These are phyloP conservation scores for Cercopithecus petaurista DNA, from an alignment of 2,797 vertebrate genomes.

Conservation along the genomic window DNA sequence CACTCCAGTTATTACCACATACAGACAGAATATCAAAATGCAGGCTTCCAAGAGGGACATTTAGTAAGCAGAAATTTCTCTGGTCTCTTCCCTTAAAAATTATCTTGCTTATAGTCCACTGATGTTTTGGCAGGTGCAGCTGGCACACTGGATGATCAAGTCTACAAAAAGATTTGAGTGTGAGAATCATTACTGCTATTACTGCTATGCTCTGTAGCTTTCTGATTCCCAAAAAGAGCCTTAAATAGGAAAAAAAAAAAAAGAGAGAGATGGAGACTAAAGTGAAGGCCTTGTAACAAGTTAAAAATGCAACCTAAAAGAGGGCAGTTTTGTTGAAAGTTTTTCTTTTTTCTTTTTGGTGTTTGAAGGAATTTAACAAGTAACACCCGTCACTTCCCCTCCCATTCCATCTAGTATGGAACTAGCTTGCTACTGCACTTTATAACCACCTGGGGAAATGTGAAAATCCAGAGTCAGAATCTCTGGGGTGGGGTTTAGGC, in stretches of 20 bases:
- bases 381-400: not conserved
- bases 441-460: not conserved
- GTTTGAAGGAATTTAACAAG: conserved; percentile 1
- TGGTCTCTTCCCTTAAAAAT: not conserved
- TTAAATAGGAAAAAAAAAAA: not conserved
- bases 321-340: not conserved
- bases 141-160: not conserved
- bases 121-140: not conserved
- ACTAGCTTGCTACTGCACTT: not conserved
- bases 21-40: not conserved
- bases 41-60: not conserved
- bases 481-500: not conserved
- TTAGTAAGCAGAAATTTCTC: not conserved
- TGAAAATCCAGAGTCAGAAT: not conserved
- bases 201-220: not conserved
- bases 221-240: not conserved
- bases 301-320: not conserved
- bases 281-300: not conserved
- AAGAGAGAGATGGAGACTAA: not conserved
- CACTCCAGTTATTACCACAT: not conserved
- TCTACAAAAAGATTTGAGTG: not conserved
- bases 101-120: not conserved
- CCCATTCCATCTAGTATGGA: not conserved
- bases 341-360: not conserved
- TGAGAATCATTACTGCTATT: not conserved